Evolutionary conservation across 64 coral and sea anemone genomes (phyloP), one percentile per base, ranked within the genome.

Genomic region (Exaiptasia diaphana): DNA sequence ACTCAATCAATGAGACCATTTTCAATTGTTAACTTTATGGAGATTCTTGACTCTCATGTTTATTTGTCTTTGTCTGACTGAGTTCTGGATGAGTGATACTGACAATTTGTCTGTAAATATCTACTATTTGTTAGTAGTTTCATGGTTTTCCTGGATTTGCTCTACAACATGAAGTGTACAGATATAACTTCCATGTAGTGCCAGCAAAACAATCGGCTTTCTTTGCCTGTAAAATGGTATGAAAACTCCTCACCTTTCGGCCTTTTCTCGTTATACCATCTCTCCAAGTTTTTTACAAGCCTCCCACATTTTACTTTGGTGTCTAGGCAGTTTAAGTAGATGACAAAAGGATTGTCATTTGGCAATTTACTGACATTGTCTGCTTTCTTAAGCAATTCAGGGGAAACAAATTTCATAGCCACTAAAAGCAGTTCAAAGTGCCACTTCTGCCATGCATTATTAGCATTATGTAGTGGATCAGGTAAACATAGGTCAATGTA

Each of bases 391-490:
- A 49, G 53, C 38, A 80, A 39, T 40, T 65, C 77, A 65, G 9
- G 18, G 15, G 17, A 25, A 58, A 56, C 52, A n/a, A 64, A 36
- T 80, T 80, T 80, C 25, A 64, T 63, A 37, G 57, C 76, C 28
- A 80, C 53, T 41, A 39, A 18, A 21, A 80, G 34, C n/a, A 80
- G 18, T 64, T 68, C 2, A 1, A 29, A 68, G 37, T 68, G 39
- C 80, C 80, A 83, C 41, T 83, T 41, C 45, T 83, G 80, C 80
- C 80, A 83, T 83, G 64, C 45, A 71, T 83, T 83, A 64, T 83
- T 83, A 40, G 62, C 29, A 57, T 67, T 83, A 36, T 83, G 80
- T 27, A 83, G 45, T 22, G 80, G 80, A 22, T 83, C 80, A 32
- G 41, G 59, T 37, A 48, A 32, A 68, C 37, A 48, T 53, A 48